phyloP scores from a whole-genome alignment of 1,140 invertebrate genomes.

The Dendrolimus kikuchii region DNA sequence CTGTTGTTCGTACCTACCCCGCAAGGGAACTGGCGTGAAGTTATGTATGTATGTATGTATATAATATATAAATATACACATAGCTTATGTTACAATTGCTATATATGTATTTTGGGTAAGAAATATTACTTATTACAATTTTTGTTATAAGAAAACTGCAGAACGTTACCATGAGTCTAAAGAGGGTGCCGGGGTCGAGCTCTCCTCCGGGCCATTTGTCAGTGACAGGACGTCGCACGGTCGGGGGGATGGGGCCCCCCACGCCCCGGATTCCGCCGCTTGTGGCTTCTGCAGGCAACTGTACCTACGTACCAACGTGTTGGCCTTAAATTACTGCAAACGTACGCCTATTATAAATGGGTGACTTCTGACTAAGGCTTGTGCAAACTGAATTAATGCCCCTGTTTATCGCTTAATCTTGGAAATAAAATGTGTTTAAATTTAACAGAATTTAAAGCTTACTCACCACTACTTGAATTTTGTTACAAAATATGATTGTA shows the following conservation, averaged over 20 bases:
- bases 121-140: neutral
- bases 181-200: constrained; percentile 59
- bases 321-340: constrained; percentile 30
- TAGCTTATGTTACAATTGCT: no score
- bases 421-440: no score
- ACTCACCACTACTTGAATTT: no score
- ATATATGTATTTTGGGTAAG: no score
- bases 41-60: no score
- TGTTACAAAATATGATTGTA: no score
- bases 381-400: no score
- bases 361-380: neutral
- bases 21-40: no score
- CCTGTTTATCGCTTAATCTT: no score
- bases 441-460: no score
- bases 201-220: constrained; percentile 65
- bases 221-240: constrained; percentile 61
- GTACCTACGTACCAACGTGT: constrained; percentile 35
- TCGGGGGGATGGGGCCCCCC: constrained; percentile 2
- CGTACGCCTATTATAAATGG: neutral
- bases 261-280: constrained; percentile 34
- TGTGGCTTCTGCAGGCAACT: constrained; percentile 42
- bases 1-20: no score
- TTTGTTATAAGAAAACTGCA: constrained; percentile 17
- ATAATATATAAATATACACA: no score
- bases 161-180: constrained; percentile 31